These are phyloP conservation scores for Gopherus evgoodei DNA, from an alignment of 2,113 vertebrate genomes.

Conservation along the genomic window DNA sequence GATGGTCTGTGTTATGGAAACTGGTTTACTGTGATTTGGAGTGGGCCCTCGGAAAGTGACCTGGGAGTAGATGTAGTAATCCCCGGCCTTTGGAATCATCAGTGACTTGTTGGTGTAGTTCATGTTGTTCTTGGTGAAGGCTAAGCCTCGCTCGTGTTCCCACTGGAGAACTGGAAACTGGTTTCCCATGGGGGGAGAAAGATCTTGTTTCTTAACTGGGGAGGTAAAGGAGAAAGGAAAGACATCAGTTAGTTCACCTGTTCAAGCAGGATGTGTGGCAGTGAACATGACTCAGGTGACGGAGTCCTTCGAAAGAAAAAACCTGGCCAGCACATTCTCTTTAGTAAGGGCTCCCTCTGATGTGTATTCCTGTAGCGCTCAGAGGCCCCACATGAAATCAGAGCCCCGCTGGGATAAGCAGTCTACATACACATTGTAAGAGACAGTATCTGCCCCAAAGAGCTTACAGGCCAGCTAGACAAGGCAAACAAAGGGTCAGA, in stretches of 20 bases:
- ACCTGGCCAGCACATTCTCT: neutral
- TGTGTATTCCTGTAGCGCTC: neutral
- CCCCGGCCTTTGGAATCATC: conserved; percentile 77
- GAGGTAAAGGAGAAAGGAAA: conserved; percentile 26
- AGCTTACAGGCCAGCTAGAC: rapidly evolving
- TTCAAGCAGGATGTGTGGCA: neutral
- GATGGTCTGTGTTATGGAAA: conserved; percentile 71
- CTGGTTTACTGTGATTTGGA: neutral
- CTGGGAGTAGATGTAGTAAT: conserved; percentile 84
- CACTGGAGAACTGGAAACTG: conserved; percentile 75
- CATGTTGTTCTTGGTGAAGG: conserved; percentile 81
- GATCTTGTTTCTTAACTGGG: conserved; percentile 73
- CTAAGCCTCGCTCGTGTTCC: conserved; percentile 79
- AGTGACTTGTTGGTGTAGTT: conserved; percentile 78
- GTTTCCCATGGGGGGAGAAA: neutral
- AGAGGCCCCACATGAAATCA: neutral
- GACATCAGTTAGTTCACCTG: neutral
- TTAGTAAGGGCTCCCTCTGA: neutral
- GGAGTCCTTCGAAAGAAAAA: neutral
- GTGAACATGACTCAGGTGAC: neutral
- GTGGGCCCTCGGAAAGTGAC: conserved; percentile 77
- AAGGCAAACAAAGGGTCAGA: neutral
- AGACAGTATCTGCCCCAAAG: rapidly evolving
- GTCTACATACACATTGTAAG: rapidly evolving
- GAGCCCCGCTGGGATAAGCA: neutral